Base-by-base conservation (phyloP, 2,113 vertebrate genomes). In the Apaloderma vittatum region DNA sequence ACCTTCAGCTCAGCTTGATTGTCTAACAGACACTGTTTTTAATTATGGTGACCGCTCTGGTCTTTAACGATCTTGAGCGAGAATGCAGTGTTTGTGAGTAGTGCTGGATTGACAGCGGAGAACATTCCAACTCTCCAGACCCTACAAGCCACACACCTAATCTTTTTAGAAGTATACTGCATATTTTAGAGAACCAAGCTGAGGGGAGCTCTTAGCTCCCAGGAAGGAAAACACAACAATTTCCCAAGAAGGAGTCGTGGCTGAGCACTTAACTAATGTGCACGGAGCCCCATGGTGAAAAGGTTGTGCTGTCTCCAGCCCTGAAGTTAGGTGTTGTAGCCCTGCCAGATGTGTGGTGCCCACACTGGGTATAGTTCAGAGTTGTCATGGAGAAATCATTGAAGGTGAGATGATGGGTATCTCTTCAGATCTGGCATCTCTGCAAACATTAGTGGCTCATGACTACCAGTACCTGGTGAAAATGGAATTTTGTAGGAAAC, bases 11-110 rank as follows among this genome's bases (percentile, higher is more conserved):
- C 65, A 75, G 68, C 48, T 72, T 62, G 65, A 81, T 81, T 84
- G 37, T 45, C 5, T 32, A 61, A 57, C 51, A 88, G 52, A 86
- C 52, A 52, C 90, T 95, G 88, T 86, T 97, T 95, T 81, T 76
- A 87, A 84, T 93, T 96, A 92, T 54, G 73, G 79, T 67, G 79
- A 40, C 68, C 2, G 0, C 30, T 92, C 66, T 81, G 57, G 76
- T 93, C 68, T 91, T 72, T 81, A 84, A 81, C 0, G 0, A 84
- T 78, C 51, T 80, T 32, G 20, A 92, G 40, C 36, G 51, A 92
- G 83, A 95, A 32, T 0, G 5, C 24, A 45, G 13, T 45, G 37
- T 62, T 74, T 90, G 36, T 74, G 57, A 92, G 54, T 52, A 71
- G 26, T 27, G 16, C 37, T 91, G 65, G 65, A 24, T 29, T 93